Evolutionary conservation across 2,888 invertebrate genomes (phyloP).

Genomic region (Drosophila maculinotata): DNA sequence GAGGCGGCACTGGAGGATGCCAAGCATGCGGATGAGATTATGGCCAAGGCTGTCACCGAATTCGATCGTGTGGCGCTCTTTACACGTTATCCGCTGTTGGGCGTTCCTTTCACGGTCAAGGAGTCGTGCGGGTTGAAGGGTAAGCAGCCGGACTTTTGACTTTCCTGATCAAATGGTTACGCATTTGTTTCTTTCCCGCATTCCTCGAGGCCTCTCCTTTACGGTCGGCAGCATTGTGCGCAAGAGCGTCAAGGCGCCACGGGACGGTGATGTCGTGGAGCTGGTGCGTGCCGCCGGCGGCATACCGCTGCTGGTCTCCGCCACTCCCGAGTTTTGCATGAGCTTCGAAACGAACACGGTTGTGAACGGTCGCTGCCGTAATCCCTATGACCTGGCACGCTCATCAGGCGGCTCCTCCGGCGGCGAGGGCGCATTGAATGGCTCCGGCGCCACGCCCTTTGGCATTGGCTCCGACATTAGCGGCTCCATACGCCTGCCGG

Average conservation of each 20-base stretch:
- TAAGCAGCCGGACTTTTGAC: conserved; percentile 69
- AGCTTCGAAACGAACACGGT: conserved; percentile 94
- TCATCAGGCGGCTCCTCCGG: conserved; percentile 96
- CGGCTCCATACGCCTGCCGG: conserved; percentile 94
- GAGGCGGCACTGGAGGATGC: conserved; percentile 89
- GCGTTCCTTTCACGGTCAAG: conserved; percentile 93
- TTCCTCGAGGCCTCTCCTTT: conserved; percentile 88
- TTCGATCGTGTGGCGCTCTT: conserved; percentile 73
- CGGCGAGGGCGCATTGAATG: conserved; percentile 91
- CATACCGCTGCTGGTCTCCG: conserved; percentile 93
- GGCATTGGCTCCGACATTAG: conserved; percentile 94
- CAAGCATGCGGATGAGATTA: conserved; percentile 86
- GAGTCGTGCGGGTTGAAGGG: conserved; percentile 92
- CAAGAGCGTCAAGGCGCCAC: conserved; percentile 86
- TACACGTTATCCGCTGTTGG: conserved; percentile 89
- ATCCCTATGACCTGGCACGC: conserved; percentile 92
- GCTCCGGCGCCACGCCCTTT: conserved; percentile 90
- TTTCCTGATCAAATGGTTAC: not conserved
- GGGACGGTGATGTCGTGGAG: conserved; percentile 90
- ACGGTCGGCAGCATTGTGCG: conserved; percentile 89
- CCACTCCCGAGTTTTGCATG: conserved; percentile 94
- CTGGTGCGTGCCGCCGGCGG: conserved; percentile 90
- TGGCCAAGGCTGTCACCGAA: conserved; percentile 66
- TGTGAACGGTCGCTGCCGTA: conserved; percentile 91
- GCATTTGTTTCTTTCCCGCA: not conserved